Evolutionary conservation across 2,113 vertebrate genomes (phyloP).

Genomic region (Dicerorhinus sumatrensis): DNA sequence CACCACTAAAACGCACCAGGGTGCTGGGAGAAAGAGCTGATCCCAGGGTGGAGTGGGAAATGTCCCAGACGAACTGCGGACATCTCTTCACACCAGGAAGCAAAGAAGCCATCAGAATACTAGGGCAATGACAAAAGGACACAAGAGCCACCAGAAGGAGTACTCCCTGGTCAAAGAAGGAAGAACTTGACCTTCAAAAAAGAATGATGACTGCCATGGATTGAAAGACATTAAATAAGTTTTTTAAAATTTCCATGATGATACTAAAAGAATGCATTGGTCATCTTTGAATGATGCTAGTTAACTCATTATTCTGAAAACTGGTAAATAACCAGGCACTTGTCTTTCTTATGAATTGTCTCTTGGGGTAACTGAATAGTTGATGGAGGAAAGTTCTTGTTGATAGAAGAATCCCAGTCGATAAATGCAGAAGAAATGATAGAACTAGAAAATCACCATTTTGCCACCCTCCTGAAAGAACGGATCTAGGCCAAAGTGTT

Average conservation of each 20-base stretch:
- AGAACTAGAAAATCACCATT: not conserved
- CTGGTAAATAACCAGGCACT: not conserved
- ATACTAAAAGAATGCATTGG: not conserved
- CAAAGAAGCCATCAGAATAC: not conserved
- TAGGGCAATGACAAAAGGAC: not conserved
- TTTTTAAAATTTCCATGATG: not conserved
- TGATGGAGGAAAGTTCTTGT: not conserved
- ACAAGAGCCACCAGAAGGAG: not conserved
- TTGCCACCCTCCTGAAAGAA: not conserved
- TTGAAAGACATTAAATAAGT: not conserved
- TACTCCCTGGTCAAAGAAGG: not conserved
- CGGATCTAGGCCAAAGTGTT: not conserved
- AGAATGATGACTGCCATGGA: not conserved
- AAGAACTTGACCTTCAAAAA: not conserved
- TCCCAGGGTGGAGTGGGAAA: not conserved
- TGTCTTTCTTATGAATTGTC: not conserved
- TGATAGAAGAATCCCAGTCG: not conserved
- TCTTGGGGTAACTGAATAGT: not conserved
- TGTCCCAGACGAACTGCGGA: not conserved
- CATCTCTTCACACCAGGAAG: not conserved
- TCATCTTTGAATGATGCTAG: not conserved
- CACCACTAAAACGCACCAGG: not conserved
- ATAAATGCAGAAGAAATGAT: not conserved
- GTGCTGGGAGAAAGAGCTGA: not conserved
- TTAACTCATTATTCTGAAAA: not conserved